Evolutionary conservation across 2,888 invertebrate genomes (phyloP).

Genomic region (Chaitophorus viminalis): DNA sequence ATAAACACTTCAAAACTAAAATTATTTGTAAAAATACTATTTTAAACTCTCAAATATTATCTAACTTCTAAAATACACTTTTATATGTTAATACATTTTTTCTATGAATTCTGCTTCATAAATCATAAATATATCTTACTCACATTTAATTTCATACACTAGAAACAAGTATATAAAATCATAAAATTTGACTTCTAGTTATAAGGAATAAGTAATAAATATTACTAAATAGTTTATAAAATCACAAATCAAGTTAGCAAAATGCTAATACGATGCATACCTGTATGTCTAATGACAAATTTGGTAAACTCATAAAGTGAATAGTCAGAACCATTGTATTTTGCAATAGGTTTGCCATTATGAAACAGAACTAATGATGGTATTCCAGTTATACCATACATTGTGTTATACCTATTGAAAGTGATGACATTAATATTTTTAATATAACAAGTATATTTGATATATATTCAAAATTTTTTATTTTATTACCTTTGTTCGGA

Average conservation of each 20-base stretch:
- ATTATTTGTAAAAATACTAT: no score
- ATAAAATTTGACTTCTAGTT: no score
- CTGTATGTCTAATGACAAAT: slow-evolving; percentile 81
- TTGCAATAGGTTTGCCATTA: slow-evolving; percentile 85
- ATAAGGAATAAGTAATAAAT: background rate
- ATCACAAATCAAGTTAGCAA: background rate
- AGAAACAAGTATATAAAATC: no score
- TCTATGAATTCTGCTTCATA: no score
- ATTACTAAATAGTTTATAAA: background rate
- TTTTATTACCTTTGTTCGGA: slow-evolving; percentile 75
- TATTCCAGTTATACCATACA: slow-evolving; percentile 90
- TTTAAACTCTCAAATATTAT: no score
- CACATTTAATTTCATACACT: no score
- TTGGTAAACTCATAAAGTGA: slow-evolving; percentile 81
- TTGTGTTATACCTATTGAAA: slow-evolving; percentile 79
- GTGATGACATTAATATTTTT: slow-evolving; percentile 21
- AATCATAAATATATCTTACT: no score
- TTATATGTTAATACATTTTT: no score
- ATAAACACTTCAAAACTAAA: no score
- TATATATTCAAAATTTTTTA: background rate
- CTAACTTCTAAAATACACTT: no score
- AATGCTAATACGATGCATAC: slow-evolving; percentile 65
- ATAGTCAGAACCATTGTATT: slow-evolving; percentile 85
- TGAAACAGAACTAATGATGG: slow-evolving; percentile 90
- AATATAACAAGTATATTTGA: background rate